Evolutionary conservation across 1,140 invertebrate species (phyloP).

Genomic region (Pomacea maculata): DNA sequence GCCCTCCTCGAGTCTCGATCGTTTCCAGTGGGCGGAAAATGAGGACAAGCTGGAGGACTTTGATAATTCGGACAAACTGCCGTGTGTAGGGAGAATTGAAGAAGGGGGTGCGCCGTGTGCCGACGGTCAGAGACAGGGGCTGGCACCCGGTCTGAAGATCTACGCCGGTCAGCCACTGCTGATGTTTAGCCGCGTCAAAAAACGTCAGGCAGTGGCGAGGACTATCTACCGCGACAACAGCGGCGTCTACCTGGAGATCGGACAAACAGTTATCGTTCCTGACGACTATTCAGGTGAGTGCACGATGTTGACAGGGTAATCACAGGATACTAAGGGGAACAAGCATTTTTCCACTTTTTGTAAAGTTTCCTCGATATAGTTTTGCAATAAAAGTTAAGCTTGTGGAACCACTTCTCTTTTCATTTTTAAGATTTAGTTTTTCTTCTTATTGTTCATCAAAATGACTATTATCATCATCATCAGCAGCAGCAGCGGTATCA

Average conservation of each 20-base stretch:
- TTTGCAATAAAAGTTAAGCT: too few species aligned
- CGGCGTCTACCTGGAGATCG: slow-evolving; percentile 52
- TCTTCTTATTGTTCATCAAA: too few species aligned
- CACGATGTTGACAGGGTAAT: neutral
- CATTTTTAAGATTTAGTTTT: too few species aligned
- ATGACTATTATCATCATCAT: too few species aligned
- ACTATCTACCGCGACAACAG: slow-evolving; percentile 49
- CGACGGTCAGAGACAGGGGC: slow-evolving; percentile 8
- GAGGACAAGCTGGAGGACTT: slow-evolving; percentile 19
- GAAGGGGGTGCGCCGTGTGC: neutral
- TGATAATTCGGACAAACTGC: slow-evolving; percentile 37
- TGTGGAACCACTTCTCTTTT: too few species aligned
- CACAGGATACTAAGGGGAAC: too few species aligned
- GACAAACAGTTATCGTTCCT: slow-evolving; percentile 54
- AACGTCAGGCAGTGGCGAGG: slow-evolving; percentile 37
- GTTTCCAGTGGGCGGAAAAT: slow-evolving; percentile 28
- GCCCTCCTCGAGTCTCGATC: neutral
- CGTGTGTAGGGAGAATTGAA: slow-evolving; percentile 37
- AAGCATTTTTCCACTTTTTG: too few species aligned
- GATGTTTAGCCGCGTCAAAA: slow-evolving; percentile 31
- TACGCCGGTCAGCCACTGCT: slow-evolving; percentile 48
- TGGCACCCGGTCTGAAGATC: slow-evolving; percentile 43
- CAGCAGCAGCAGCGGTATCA: too few species aligned
- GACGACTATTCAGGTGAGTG: slow-evolving; percentile 52
- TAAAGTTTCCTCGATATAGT: too few species aligned